Percentiles rank a stretch among this genome's conserved stretches.
Evolutionary conservation across 1,140 invertebrate species (phyloP).

Genomic region (Neotoxoptera formosana): DNA sequence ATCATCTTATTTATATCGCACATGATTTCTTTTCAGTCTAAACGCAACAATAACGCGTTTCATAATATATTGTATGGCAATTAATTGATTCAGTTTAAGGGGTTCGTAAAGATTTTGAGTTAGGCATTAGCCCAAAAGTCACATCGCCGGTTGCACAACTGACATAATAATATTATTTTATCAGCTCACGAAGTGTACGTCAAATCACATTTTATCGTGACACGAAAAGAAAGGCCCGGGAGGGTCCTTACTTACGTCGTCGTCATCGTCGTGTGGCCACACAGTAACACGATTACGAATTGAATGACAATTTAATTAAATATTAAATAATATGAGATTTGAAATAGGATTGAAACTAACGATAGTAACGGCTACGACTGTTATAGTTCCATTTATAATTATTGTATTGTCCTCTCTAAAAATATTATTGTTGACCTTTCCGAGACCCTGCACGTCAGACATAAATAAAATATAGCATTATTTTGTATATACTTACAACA

Average conservation of each 20-base stretch:
- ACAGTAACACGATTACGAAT: background rate
- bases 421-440: background rate
- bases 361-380: background rate
- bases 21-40: background rate
- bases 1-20: background rate
- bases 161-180: background rate
- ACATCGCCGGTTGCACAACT: background rate
- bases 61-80: background rate
- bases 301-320: conserved; percentile 1
- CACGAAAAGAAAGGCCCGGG: background rate
- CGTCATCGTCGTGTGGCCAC: too few relatives aligned
- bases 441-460: background rate
- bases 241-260: background rate
- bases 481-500: too few relatives aligned
- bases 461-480: background rate
- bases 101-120: background rate
- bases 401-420: background rate
- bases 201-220: background rate
- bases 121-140: background rate
- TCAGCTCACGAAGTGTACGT: background rate
- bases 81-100: background rate
- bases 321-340: background rate
- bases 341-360: background rate
- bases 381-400: background rate
- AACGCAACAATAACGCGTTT: background rate